These are phyloP conservation scores for Xestia xanthographa DNA, from an alignment of 2,888 invertebrate species.

Conservation along the genomic window DNA sequence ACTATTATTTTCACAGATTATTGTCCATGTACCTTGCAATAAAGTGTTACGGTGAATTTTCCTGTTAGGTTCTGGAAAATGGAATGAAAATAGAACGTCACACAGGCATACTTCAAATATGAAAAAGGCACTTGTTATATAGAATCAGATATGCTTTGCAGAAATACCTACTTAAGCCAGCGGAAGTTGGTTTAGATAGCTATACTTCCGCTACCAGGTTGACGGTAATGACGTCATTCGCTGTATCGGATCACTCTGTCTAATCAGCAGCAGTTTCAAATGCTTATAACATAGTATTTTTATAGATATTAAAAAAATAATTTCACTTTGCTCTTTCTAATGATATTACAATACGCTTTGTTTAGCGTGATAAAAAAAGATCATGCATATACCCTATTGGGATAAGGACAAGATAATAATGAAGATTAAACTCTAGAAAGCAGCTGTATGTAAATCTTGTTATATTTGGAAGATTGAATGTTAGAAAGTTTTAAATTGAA, in stretches of 20 bases:
- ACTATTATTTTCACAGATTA: conserved; percentile 1
- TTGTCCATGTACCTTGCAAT: neutral
- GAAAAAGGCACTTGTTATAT: neutral
- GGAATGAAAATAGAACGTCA: neutral
- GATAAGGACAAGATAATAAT: no score
- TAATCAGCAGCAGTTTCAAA: no score
- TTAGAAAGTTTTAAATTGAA: neutral
- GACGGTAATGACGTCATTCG: no score
- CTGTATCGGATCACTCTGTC: no score
- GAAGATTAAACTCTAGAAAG: neutral
- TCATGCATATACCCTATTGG: no score
- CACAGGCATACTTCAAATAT: neutral
- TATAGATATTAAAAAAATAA: no score
- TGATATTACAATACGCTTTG: no score
- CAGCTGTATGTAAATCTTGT: neutral
- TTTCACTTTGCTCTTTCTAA: no score
- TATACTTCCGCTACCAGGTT: neutral
- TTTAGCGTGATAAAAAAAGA: no score
- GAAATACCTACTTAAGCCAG: neutral
- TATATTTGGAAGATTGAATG: neutral
- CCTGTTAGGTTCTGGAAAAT: neutral
- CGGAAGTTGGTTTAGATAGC: neutral
- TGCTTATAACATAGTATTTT: no score
- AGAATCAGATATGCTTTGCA: neutral
- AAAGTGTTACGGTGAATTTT: neutral